Evolutionary conservation across 2,113 vertebrate species (phyloP).

Genomic region (Pantherophis guttatus): DNA sequence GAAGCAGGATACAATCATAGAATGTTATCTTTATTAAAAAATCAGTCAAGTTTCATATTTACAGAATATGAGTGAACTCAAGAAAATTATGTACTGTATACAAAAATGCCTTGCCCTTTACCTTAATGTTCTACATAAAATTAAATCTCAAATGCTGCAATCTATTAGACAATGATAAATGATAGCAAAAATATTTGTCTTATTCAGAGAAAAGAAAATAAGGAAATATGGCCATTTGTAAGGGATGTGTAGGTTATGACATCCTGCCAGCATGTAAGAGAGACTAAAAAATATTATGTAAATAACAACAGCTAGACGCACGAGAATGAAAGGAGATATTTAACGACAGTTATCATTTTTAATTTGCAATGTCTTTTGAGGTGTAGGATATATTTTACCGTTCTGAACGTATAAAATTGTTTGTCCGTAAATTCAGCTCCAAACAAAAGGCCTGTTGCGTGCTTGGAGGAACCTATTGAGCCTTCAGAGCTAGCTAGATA

Average conservation of each 20-base stretch:
- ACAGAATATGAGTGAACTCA: neutral
- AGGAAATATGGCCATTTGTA: neutral
- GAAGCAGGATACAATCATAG: neutral
- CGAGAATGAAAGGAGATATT: neutral
- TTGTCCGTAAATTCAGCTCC: neutral
- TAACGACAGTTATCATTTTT: neutral
- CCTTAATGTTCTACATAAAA: neutral
- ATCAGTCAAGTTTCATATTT: neutral
- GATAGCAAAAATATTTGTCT: neutral
- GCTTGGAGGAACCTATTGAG: neutral
- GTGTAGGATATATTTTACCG: neutral
- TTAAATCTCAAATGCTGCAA: neutral
- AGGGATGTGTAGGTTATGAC: neutral
- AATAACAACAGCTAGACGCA: neutral
- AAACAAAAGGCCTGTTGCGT: neutral
- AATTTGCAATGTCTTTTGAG: neutral
- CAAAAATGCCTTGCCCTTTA: neutral
- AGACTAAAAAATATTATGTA: neutral
- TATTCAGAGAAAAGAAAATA: neutral
- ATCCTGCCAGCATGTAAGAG: neutral
- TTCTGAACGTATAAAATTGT: neutral
- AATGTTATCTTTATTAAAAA: neutral
- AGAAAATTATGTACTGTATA: neutral
- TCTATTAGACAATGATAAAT: neutral
- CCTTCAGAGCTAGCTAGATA: neutral